phyloP scores from a whole-genome alignment of 2,888 invertebrate species.

The Oscheius onirici region DNA sequence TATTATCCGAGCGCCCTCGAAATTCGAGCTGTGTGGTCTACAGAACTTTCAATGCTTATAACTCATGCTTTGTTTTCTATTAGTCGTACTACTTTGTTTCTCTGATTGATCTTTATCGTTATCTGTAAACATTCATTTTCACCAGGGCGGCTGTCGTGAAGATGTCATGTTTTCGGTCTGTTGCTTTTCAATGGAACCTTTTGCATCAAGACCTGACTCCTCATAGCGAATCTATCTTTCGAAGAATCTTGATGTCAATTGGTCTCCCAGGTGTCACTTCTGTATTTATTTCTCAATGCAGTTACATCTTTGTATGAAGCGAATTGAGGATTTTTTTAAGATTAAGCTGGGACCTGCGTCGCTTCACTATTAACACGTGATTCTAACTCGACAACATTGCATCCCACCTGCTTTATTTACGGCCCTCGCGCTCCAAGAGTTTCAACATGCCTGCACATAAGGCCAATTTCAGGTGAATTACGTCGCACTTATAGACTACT shows the following conservation, averaged over 20 bases:
- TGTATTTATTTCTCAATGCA: too few species aligned
- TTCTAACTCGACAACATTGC: conserved; percentile 5
- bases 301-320: too few species aligned
- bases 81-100: not conserved
- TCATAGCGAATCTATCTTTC: too few species aligned
- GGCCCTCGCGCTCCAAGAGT: too few species aligned
- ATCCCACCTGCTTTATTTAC: conserved; percentile 17
- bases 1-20: conserved; percentile 13
- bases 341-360: too few species aligned
- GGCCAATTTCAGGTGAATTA: not conserved
- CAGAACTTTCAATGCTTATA: not conserved
- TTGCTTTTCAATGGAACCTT: conserved; percentile 13
- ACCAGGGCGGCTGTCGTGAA: conserved; percentile 6
- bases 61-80: not conserved
- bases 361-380: conserved; percentile 14
- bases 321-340: too few species aligned
- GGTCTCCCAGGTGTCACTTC: conserved; percentile 1
- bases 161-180: conserved; percentile 12
- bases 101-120: not conserved
- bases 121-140: not conserved
- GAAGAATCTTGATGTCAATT: not conserved
- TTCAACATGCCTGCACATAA: not conserved
- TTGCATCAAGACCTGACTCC: conserved; percentile 7
- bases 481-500: not conserved
- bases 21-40: conserved; percentile 22